phyloP scores from a whole-genome alignment of 2,888 invertebrate species.

The Agrilus biguttatus region DNA sequence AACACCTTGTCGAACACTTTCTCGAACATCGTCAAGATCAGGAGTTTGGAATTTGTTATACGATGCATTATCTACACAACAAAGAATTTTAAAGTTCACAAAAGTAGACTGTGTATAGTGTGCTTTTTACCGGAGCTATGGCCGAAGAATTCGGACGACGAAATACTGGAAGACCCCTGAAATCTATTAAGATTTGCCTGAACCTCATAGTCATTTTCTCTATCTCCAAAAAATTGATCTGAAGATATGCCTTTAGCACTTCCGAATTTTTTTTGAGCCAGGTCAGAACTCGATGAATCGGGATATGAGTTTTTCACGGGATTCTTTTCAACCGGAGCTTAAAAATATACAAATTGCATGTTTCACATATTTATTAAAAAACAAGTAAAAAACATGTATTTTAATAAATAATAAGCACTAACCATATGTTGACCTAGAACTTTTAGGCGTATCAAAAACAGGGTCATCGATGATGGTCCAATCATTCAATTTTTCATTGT shows the following conservation, averaged over 20 bases:
- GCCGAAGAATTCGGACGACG: constrained; percentile 87
- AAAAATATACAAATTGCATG: not conserved
- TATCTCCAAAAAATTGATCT: constrained; percentile 86
- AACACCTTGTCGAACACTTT: constrained; percentile 92
- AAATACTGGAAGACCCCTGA: constrained; percentile 89
- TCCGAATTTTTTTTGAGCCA: constrained; percentile 91
- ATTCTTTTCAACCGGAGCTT: constrained; percentile 8
- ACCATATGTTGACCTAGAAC: not conserved
- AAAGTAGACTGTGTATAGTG: not conserved
- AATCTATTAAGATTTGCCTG: constrained; percentile 54
- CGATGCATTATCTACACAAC: constrained; percentile 5
- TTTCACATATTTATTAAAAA: not conserved
- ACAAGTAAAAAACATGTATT: not conserved
- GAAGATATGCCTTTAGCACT: constrained; percentile 96
- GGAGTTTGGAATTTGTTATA: constrained; percentile 39
- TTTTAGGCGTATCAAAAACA: constrained; percentile 14
- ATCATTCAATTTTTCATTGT: constrained; percentile 20
- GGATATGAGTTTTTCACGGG: constrained; percentile 9
- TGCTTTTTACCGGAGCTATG: constrained; percentile 18
- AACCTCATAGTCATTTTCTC: constrained; percentile 41
- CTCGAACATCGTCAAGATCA: constrained; percentile 92
- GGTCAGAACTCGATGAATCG: constrained; percentile 37
- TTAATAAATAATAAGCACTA: not conserved
- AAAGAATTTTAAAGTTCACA: not conserved
- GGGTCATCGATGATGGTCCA: constrained; percentile 33